A percentile compares a stretch with the other conserved stretches of the same genome.
Conservation (phyloP, 2,888 invertebrate species). For the Drosophila ochracea region DNA sequence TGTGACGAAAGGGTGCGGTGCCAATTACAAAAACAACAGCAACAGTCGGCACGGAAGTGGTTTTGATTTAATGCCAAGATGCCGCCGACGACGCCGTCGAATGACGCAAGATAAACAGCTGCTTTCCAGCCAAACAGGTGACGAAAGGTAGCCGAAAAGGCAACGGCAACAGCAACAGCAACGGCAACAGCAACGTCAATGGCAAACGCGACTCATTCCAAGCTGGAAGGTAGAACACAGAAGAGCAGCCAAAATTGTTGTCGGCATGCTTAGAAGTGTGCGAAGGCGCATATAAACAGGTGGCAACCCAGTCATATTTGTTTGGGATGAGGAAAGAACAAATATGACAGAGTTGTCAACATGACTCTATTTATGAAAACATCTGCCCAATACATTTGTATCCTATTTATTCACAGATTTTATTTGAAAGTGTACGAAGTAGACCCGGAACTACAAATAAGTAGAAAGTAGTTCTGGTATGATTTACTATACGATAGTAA, state of each 20-base stretch:
- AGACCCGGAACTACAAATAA: not conserved
- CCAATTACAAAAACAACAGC: constrained; percentile 41
- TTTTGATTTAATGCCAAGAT: constrained; percentile 73
- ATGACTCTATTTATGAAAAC: constrained; percentile 8
- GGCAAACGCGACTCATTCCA: not conserved
- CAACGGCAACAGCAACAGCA: not conserved
- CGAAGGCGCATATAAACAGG: constrained; percentile 47
- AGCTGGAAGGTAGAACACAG: not conserved
- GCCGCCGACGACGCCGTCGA: constrained; percentile 29
- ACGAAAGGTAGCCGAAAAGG: constrained; percentile 55
- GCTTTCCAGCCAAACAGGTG: constrained; percentile 65
- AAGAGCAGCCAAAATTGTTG: constrained; percentile 22
- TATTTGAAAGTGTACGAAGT: not conserved
- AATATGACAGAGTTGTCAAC: constrained; percentile 6
- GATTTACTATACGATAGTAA: not conserved
- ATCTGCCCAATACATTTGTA: not conserved
- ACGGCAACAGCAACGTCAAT: not conserved
- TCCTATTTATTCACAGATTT: not conserved
- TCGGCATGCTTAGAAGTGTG: constrained; percentile 40
- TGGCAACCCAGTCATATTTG: constrained; percentile 28
- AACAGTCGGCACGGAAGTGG: constrained; percentile 70
- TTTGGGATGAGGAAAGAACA: not conserved
- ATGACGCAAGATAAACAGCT: constrained; percentile 63
- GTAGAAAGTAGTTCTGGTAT: not conserved
- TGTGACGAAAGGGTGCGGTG: constrained; percentile 45